Evolutionary conservation across 1,140 invertebrate genomes (phyloP).

Genomic region (Latrodectus geometricus): DNA sequence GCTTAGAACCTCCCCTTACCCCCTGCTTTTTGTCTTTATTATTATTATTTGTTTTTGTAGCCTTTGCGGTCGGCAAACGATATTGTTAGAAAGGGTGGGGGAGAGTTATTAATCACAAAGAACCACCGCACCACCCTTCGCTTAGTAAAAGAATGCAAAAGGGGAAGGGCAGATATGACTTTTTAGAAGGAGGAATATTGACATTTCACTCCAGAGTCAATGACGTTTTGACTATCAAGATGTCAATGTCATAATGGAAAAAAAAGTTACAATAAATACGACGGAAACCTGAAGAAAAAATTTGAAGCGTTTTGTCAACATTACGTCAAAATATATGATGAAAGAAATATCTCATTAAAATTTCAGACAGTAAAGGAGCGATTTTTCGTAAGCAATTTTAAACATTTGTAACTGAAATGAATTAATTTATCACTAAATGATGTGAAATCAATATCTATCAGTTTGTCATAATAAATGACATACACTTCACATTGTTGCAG

Average conservation of each 20-base stretch:
- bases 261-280: background rate
- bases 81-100: constrained; percentile 6
- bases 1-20: background rate
- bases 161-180: background rate
- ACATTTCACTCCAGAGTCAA: background rate
- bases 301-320: background rate
- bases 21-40: background rate
- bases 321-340: background rate
- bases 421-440: no score
- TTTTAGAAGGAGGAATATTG: background rate
- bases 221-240: background rate
- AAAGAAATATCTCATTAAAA: no score
- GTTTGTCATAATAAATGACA: no score
- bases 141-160: background rate
- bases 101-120: constrained; percentile 7
- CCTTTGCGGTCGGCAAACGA: background rate
- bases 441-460: no score
- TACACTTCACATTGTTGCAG: no score
- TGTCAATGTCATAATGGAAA: background rate
- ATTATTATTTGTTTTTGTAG: background rate
- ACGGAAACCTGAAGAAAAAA: background rate
- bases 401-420: no score
- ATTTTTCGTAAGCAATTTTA: no score
- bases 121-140: no score
- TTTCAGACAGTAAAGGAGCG: no score